phyloP scores from a whole-genome alignment of 1,140 invertebrate genomes.

The Drosophila ercepeae region DNA sequence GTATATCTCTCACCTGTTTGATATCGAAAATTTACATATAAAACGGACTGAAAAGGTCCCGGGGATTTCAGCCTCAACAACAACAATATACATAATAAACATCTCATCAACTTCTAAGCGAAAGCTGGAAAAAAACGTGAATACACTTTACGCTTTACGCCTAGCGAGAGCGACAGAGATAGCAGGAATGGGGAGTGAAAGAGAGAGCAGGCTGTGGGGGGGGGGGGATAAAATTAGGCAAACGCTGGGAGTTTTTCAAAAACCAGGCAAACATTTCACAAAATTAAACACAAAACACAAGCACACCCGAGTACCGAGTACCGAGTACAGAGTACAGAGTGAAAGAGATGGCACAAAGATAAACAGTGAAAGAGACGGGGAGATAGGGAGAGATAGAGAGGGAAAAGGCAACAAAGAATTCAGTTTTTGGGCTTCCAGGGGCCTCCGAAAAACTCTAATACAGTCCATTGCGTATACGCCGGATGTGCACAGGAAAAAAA shows the following conservation, averaged over 20 bases:
- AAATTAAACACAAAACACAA: slow-evolving; percentile 55
- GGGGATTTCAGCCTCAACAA: slow-evolving; percentile 12
- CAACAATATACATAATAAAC: slow-evolving; percentile 67
- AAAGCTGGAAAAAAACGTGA: slow-evolving; percentile 9
- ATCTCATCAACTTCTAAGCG: slow-evolving; percentile 63
- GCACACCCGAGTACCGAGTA: neutral
- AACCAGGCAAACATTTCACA: slow-evolving; percentile 57
- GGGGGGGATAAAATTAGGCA: slow-evolving; percentile 51
- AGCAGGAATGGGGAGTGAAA: slow-evolving; percentile 6
- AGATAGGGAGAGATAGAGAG: neutral
- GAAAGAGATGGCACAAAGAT: slow-evolving; percentile 15
- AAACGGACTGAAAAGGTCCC: slow-evolving; percentile 33
- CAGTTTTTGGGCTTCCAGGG: slow-evolving; percentile 2
- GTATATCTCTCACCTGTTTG: slow-evolving; percentile 51
- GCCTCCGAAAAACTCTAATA: slow-evolving; percentile 13
- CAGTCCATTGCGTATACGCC: slow-evolving; percentile 9
- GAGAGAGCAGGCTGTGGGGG: neutral
- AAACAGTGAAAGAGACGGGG: slow-evolving; percentile 1
- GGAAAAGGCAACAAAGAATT: neutral
- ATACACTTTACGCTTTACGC: slow-evolving; percentile 20
- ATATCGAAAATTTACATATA: slow-evolving; percentile 63
- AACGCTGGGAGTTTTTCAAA: slow-evolving; percentile 44
- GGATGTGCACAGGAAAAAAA: slow-evolving; percentile 2
- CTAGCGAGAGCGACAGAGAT: neutral
- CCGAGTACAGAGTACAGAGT: neutral